Conservation (phyloP, 1,140 invertebrate genomes). For the Bathynomus jamesi region DNA sequence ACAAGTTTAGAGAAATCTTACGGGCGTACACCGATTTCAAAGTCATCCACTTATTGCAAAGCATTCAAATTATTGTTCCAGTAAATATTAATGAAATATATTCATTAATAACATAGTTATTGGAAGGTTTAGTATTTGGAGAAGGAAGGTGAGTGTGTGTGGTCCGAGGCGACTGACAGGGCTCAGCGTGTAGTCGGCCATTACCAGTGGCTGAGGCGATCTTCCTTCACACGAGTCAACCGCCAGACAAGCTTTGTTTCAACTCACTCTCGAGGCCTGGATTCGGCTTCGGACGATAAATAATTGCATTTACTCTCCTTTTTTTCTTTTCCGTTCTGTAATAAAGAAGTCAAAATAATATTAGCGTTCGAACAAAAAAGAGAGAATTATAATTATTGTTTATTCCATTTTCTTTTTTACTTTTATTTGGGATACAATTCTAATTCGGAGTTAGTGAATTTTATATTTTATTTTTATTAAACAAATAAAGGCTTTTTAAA, state of each 20-base stretch:
- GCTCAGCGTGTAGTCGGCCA: slow-evolving; percentile 24
- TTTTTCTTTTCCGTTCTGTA: no score
- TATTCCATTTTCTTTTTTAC: no score
- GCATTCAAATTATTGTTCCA: slow-evolving; percentile 6
- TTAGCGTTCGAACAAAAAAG: no score
- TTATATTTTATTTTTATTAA: no score
- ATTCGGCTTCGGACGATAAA: neutral
- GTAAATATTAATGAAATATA: neutral
- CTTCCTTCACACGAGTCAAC: slow-evolving; percentile 24
- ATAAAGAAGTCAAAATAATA: slow-evolving; percentile 1
- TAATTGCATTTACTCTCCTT: neutral
- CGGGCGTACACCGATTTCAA: neutral
- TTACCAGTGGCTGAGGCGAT: slow-evolving; percentile 34
- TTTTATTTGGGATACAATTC: no score
- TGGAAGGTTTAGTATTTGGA: slow-evolving; percentile 9
- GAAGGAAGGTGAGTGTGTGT: slow-evolving; percentile 24
- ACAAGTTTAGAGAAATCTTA: neutral
- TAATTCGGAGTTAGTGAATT: no score
- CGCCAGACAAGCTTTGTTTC: neutral
- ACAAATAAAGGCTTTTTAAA: no score
- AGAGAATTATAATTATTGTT: neutral
- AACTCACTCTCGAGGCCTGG: neutral
- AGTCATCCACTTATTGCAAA: slow-evolving; percentile 1
- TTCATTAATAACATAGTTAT: slow-evolving; percentile 15
- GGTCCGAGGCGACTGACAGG: slow-evolving; percentile 34